A percentile compares a stretch with the other conserved stretches of the same genome.
phyloP scores from a whole-genome alignment of 2,797 vertebrate genomes.

The Betta splendens region DNA sequence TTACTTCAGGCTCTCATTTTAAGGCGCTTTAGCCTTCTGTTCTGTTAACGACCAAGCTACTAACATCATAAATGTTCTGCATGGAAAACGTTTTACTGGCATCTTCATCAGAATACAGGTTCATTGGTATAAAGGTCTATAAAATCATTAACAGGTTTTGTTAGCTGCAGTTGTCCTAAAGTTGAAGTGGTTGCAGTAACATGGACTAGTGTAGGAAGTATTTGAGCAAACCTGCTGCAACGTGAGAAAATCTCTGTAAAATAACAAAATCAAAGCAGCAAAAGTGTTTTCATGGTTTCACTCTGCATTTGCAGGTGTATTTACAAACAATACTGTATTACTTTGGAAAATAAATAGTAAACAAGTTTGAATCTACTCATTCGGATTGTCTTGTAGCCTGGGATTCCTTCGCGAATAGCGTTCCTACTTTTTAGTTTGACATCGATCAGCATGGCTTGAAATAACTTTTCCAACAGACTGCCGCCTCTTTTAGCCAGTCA shows the following conservation, averaged over 20 bases:
- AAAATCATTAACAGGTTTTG: conserved; percentile 5
- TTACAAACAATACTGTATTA: background rate
- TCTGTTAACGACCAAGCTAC: background rate
- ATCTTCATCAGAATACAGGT: background rate
- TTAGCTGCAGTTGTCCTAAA: conserved; percentile 17
- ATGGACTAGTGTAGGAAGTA: conserved; percentile 9
- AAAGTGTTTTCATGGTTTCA: conserved; percentile 38
- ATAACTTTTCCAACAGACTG: background rate
- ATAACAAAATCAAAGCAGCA: conserved; percentile 27
- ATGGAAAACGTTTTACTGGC: conserved; percentile 7
- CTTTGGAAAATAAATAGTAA: background rate
- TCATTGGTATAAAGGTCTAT: conserved; percentile 10
- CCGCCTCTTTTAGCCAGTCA: background rate
- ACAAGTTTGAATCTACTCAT: background rate
- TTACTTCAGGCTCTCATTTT: background rate
- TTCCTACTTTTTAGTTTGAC: background rate
- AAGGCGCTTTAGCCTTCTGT: conserved; percentile 10
- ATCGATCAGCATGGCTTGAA: background rate
- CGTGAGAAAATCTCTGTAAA: conserved; percentile 43
- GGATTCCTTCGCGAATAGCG: background rate
- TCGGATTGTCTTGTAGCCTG: background rate
- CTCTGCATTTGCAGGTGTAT: conserved; percentile 32
- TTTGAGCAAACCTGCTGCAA: conserved; percentile 23
- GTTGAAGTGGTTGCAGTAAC: conserved; percentile 21
- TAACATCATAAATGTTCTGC: conserved; percentile 17